Conservation (phyloP, 2,113 vertebrate genomes). For the Pan paniscus region DNA sequence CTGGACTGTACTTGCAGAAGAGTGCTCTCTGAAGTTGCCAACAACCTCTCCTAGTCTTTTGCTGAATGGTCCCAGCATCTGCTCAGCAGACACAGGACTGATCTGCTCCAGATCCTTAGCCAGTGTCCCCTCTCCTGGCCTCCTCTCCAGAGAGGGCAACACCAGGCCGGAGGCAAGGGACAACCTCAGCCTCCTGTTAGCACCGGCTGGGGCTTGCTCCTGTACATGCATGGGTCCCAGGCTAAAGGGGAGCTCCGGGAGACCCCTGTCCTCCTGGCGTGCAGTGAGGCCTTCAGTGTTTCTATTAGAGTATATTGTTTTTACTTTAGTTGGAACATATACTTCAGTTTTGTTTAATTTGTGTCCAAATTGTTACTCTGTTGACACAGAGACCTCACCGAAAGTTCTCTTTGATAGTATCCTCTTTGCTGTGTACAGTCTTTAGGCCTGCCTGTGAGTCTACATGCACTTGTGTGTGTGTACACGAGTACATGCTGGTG, state of each 20-base stretch:
- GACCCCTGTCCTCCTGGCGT: background rate
- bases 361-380: background rate
- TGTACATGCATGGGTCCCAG: background rate
- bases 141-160: background rate
- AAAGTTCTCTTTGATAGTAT: background rate
- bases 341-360: background rate
- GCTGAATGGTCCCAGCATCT: too few species aligned
- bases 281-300: background rate
- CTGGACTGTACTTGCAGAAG: background rate
- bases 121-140: background rate
- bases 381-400: background rate
- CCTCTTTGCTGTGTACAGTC: background rate
- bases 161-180: background rate
- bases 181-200: background rate
- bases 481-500: background rate
- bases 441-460: background rate
- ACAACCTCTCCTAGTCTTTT: background rate
- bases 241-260: too few species aligned
- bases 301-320: background rate
- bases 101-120: background rate
- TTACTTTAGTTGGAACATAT: background rate
- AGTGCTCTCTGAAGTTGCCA: background rate
- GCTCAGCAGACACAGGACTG: background rate
- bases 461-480: too few species aligned
- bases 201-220: background rate